Evolutionary conservation across 64 coral and sea anemone species (phyloP).

Genomic region (Hydrozoanthus tunicans): DNA sequence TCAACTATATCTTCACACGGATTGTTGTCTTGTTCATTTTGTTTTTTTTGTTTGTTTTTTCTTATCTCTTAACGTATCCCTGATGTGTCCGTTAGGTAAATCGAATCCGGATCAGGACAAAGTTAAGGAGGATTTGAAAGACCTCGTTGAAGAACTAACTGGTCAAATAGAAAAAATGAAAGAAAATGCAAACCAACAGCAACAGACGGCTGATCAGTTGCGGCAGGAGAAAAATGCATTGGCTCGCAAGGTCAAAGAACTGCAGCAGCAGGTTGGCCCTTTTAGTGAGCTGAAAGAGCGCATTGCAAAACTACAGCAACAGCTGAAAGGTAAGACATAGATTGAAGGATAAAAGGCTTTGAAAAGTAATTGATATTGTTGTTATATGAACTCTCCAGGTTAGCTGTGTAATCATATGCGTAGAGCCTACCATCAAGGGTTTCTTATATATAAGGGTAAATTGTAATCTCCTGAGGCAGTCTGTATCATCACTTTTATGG

Average conservation of each 20-base stretch:
- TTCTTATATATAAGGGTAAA: neutral
- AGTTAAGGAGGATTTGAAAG: slow-evolving; percentile 82
- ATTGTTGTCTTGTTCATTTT: neutral
- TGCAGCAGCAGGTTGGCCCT: slow-evolving; percentile 62
- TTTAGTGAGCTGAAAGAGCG: slow-evolving; percentile 66
- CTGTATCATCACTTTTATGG: neutral
- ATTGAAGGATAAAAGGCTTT: neutral
- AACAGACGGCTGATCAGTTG: slow-evolving; percentile 67
- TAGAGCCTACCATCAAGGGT: neutral
- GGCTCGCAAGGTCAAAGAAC: slow-evolving; percentile 55
- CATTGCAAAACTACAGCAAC: slow-evolving; percentile 73
- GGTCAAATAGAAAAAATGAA: slow-evolving; percentile 76
- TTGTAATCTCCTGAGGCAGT: too few relatives aligned
- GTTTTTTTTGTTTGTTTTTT: neutral
- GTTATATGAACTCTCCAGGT: neutral
- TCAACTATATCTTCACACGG: neutral
- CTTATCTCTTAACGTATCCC: neutral
- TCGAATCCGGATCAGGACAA: slow-evolving; percentile 54
- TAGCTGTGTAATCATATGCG: neutral
- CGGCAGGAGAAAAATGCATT: slow-evolving; percentile 78
- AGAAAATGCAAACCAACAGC: slow-evolving; percentile 64
- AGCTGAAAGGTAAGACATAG: slow-evolving; percentile 63
- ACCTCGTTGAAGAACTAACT: slow-evolving; percentile 79
- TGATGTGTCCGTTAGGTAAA: slow-evolving; percentile 33
- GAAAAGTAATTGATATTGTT: neutral